A percentile compares a stretch with the other conserved stretches of the same genome.
Evolutionary conservation across 1,140 invertebrate genomes (phyloP).

Genomic region (Oedothorax gibbosus): DNA sequence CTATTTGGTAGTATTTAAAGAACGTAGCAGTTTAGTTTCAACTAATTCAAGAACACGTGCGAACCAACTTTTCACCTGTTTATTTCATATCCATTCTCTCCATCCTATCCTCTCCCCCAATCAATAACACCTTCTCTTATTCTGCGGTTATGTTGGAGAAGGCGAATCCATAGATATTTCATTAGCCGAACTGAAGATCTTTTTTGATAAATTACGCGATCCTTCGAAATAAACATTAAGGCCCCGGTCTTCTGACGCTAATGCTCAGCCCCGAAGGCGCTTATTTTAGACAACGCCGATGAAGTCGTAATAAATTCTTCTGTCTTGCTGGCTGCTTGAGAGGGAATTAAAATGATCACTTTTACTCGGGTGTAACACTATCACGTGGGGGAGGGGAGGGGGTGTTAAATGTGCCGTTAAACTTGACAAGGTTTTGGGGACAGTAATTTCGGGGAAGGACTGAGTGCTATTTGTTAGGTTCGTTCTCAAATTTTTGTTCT

Average conservation of each 20-base stretch:
- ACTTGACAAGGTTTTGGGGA: slow-evolving; percentile 40
- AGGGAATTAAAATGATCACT: slow-evolving; percentile 32
- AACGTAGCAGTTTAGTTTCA: neutral
- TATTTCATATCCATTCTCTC: no score
- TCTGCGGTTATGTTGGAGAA: slow-evolving; percentile 23
- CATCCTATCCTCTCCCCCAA: no score
- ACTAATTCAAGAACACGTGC: slow-evolving; percentile 4
- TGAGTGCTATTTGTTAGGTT: slow-evolving; percentile 16
- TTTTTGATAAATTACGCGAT: slow-evolving; percentile 43
- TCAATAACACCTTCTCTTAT: neutral
- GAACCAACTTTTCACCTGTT: no score
- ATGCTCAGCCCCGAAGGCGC: slow-evolving; percentile 21
- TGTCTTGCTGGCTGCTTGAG: neutral
- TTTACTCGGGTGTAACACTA: slow-evolving; percentile 16
- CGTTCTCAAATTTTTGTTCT: no score
- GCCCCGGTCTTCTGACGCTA: slow-evolving; percentile 25
- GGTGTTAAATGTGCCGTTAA: slow-evolving; percentile 44
- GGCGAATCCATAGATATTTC: slow-evolving; percentile 43
- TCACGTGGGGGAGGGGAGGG: neutral
- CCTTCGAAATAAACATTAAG: slow-evolving; percentile 54
- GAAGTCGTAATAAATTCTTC: slow-evolving; percentile 30
- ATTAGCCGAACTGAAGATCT: slow-evolving; percentile 40
- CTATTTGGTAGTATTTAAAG: no score
- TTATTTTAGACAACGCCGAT: slow-evolving; percentile 17
- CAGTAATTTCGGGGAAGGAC: slow-evolving; percentile 22